Base-by-base conservation (phyloP, 2,113 vertebrate genomes). In the Myiozetetes cayanensis region DNA sequence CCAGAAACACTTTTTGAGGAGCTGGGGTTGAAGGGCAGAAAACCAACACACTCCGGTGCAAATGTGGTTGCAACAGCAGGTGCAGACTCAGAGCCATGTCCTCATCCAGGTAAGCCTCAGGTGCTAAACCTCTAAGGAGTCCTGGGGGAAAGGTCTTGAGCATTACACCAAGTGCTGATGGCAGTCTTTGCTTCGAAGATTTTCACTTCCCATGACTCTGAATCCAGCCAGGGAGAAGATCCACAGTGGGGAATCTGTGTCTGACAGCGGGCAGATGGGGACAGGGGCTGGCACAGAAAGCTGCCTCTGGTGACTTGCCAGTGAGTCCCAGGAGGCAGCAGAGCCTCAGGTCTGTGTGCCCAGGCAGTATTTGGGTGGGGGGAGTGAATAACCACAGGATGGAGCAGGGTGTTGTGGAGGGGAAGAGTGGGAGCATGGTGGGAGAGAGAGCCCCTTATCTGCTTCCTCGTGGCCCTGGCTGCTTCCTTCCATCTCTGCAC, bases 361-460 rank as follows among this genome's bases (percentile, higher is more conserved):
- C 4, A 0, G 77, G 73, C 74, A 37, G 56, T 14, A 35, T 85
- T 75, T 75, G 28, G 16, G 50, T 10, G 39, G 8, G 47, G 77
- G 53, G 71, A 79, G 58, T 28, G 44, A 90, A 59, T 28, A 80
- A 73, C 44, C 85, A 86, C 78, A 93, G 95, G 95, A 94, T 80
- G 67, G 75, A 90, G 59, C 4, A 2, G n/a, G 79, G 67, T n/a
- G 31, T 83, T 7, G 2, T 61, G 74, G 93, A 85, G 67, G 67
- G 92, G 71, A 78, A 83, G 67, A 93, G 67, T 0, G 0, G 20
- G 82, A 93, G 41, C 53, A 23, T 2, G 14, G 75, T 1, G 6
- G 62, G 59, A 63, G 39, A 14, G 46, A 79, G 39, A 14, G 43
- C 15, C 31, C 65, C 94, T 95, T 95, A 96, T 96, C 95, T 93